Percentiles rank a stretch among this genome's conserved stretches.
Conservation (phyloP, 2,113 vertebrate genomes). For the Mesembrinibis cayennensis region DNA sequence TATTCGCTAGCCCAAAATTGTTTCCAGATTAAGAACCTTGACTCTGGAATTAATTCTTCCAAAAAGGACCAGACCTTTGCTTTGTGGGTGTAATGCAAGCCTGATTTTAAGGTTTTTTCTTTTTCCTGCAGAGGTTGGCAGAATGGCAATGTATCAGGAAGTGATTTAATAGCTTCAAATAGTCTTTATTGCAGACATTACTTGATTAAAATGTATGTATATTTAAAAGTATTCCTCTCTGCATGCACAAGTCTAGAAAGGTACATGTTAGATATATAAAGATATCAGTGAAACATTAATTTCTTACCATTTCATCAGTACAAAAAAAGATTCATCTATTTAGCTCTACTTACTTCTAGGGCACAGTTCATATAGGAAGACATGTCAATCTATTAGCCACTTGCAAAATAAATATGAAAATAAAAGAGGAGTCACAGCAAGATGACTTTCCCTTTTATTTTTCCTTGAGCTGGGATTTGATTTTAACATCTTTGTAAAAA, state of each 20-base stretch:
- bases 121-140: not conserved
- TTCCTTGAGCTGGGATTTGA: not conserved
- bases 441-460: not conserved
- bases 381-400: not conserved
- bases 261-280: not conserved
- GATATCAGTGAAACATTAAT: not conserved
- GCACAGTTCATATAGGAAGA: not conserved
- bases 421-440: not conserved
- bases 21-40: not conserved
- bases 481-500: constrained; percentile 14
- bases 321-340: not conserved
- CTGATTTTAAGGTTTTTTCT: not conserved
- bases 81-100: not conserved
- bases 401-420: constrained; percentile 1
- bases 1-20: not conserved
- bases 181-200: not conserved
- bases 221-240: constrained; percentile 4
- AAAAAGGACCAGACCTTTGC: not conserved
- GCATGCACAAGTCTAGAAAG: not conserved
- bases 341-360: not conserved
- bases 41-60: not conserved
- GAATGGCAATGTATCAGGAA: not conserved
- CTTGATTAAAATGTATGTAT: not conserved
- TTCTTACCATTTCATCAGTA: not conserved
- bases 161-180: not conserved